Evolutionary conservation across 1,140 invertebrate species (phyloP), one percentile per base, ranked within the genome.

Genomic region (Probaryconus sp.): DNA sequence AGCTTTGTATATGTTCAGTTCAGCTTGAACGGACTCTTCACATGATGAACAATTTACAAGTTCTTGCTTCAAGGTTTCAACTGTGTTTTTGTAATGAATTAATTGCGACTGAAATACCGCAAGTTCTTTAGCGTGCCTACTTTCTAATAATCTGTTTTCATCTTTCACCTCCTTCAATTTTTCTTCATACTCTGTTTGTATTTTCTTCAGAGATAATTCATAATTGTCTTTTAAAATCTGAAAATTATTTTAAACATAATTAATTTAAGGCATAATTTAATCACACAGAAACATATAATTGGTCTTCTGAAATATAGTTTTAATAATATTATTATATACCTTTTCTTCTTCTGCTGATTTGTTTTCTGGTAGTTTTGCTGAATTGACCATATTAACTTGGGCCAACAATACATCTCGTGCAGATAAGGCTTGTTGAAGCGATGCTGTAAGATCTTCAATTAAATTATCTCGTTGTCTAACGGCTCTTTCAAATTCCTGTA

Each of bases 401-500:
- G 47, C 16, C 43, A 79, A 68, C 17, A 85, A 71, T 38, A 48
- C 42, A 76, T 87, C 84, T 65, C 85, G 79, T 1, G 79, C 74
- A 31, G 79, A 69, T 45, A 87, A 67, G 11, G 85, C 81, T 78
- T 86, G 80, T 33, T 85, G 77, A 16, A 88, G 67, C 3, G 83
- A 84, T 6, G 60, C 51, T 9, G 84, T 84, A 9, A 88, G 76
- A 17, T 87, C 81, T 61, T 85, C 79, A 63, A 88, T 87, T 40
- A 86, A 53, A 30, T 77, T 79, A 42, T 88, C 86, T 28, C 87
- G 76, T 61, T 84, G 77, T 51, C 63, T 76, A 31, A 88, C 58
- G 28, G 85, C 85, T 61, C 60, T 72, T 18, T 85, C 81, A 76
- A 84, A 88, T 30, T 88, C 87, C 71, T 86, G 68, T 40, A 81